Evolutionary conservation across 2,797 vertebrate genomes (phyloP), one percentile per base, ranked within the genome.

Genomic region (Gymnodraco acuticeps): DNA sequence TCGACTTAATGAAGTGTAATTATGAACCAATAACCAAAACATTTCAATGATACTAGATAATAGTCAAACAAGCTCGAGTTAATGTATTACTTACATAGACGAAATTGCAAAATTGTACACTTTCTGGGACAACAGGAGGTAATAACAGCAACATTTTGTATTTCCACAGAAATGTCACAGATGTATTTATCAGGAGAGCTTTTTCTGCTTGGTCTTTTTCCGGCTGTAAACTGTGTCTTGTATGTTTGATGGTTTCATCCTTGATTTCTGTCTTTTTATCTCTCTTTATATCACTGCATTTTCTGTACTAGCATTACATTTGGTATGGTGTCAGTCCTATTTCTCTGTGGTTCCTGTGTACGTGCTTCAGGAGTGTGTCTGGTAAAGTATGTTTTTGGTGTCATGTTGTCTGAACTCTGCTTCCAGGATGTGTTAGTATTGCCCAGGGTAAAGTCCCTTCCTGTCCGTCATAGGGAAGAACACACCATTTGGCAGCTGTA

Each of bases 371-470:
- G 17, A 19, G 23, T 19, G 50, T 27, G 33, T 53, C n/a, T 27
- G 50, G 17, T 5, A 0, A 55, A 31, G 10, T 1, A 2, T 11
- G 11, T 53, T 45, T 59, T 5, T 7, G 45, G 10, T 19, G 62
- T 69, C 10, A 38, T 67, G 52, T 51, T 27, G 12, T 59, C 50
- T 52, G 13, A 47, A 17, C 11, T 20, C 1, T 62, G 53, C 5
- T 5, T 58, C 5, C 63, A 68, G 50, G 84, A 83, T 77, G 86
- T 75, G 83, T 58, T 20, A 0, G 8, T 4, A 9, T 10, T 71
- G 43, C 38, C 20, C 50, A 72, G 92, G 81, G 62, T 89, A 82
- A 89, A 92, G 91, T 92, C 81, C 72, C 17, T 38, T 38, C 33
- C 33, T 38, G 33, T 38, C 33, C 59, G n/a, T 60, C 41, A 72